phyloP scores from a whole-genome alignment of 1,140 invertebrate genomes.

The Megathymus violae region DNA sequence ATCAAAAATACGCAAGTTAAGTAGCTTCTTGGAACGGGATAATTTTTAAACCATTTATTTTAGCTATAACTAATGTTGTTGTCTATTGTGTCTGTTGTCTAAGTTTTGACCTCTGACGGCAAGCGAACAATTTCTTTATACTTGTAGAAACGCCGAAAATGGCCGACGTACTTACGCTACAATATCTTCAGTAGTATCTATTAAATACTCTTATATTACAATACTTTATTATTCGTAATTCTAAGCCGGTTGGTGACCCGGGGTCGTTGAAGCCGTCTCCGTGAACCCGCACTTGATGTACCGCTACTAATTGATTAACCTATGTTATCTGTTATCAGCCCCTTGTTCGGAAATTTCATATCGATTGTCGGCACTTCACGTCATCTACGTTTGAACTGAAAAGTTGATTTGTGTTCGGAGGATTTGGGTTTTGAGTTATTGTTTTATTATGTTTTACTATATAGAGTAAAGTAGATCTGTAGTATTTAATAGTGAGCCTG shows the following conservation, averaged over 20 bases:
- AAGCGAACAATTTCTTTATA: no score
- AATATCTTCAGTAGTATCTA: conserved; percentile 15
- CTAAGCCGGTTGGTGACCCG: conserved; percentile 40
- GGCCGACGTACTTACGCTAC: conserved; percentile 6
- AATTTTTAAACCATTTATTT: no score
- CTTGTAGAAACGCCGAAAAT: no score
- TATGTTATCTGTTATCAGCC: conserved; percentile 64
- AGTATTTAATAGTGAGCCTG: no score
- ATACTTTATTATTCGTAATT: conserved; percentile 31
- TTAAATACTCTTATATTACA: conserved; percentile 44
- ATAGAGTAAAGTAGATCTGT: no score
- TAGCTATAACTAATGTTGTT: no score
- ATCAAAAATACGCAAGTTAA: no score
- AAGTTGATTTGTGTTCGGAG: not conserved
- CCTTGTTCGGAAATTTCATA: conserved; percentile 67
- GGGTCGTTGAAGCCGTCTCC: conserved; percentile 50
- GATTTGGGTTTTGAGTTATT: conserved; percentile 7
- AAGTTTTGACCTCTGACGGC: no score
- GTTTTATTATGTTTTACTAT: conserved; percentile 32
- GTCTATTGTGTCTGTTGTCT: no score
- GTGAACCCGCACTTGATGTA: conserved; percentile 52
- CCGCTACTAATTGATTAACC: conserved; percentile 65
- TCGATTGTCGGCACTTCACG: conserved; percentile 57
- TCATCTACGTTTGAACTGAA: conserved; percentile 25
- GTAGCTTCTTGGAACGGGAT: no score